phyloP scores from a whole-genome alignment of 1,140 invertebrate species.

The Drosophila guanche region DNA sequence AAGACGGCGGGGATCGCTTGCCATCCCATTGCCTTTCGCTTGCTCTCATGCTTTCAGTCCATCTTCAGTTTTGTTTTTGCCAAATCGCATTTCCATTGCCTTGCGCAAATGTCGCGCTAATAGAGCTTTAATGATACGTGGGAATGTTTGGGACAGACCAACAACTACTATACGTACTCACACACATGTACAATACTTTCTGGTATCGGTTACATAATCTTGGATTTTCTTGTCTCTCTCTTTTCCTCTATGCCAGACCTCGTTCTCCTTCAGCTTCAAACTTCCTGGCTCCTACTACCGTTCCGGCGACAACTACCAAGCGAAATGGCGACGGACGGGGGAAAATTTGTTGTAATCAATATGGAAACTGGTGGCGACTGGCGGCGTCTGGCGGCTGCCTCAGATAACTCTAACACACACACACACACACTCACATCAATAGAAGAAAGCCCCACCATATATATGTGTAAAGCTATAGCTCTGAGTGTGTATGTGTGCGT shows the following conservation, averaged over 20 bases:
- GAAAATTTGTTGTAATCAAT: conserved; percentile 81
- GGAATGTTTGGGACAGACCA: conserved; percentile 28
- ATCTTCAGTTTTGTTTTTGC: neutral
- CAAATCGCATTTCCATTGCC: conserved; percentile 46
- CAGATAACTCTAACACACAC: conserved; percentile 64
- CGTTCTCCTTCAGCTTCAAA: conserved; percentile 57
- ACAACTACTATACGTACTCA: conserved; percentile 24
- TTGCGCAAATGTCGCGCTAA: conserved; percentile 9
- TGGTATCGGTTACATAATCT: conserved; percentile 50
- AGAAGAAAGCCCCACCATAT: conserved; percentile 15
- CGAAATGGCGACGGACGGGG: conserved; percentile 68
- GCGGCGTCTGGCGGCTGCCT: conserved; percentile 66
- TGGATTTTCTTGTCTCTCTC: conserved; percentile 16
- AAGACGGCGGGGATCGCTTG: too few species aligned
- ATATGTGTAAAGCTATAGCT: conserved; percentile 22
- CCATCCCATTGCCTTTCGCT: too few species aligned
- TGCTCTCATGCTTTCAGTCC: too few species aligned
- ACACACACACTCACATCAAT: conserved; percentile 35
- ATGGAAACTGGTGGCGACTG: conserved; percentile 58
- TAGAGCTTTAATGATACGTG: conserved; percentile 45
- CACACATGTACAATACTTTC: neutral
- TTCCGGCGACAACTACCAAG: conserved; percentile 45
- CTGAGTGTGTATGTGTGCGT: conserved; percentile 33
- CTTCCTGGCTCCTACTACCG: conserved; percentile 29
- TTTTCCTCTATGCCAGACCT: conserved; percentile 28